Evolutionary conservation across 2,113 vertebrate genomes (phyloP), one percentile per base, ranked within the genome.

Genomic region (Psophia crepitans): DNA sequence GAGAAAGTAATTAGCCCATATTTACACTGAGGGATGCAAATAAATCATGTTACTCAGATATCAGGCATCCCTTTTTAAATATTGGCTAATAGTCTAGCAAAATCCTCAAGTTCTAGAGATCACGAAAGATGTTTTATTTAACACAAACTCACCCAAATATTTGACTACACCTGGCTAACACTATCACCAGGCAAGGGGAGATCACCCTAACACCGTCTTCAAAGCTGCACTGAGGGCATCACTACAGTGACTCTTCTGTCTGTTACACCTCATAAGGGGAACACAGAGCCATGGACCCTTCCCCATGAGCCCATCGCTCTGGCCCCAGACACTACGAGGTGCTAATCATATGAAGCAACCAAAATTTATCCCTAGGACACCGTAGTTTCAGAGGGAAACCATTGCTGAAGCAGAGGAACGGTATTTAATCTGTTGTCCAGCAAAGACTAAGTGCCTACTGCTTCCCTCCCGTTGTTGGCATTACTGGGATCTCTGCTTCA

Each of bases 1-100:
- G 46, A 66, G 51, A 88, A 95, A 80, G 63, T 76, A 94, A 96
- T 95, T 93, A 86, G n/a, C 70, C 24, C 3, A 21, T 69, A 91
- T 80, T 95, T 95, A 90, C 13, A 44, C 57, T 24, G n/a, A 69
- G 9, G n/a, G 22, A 82, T 86, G 71, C 82, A 85, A 88, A 91
- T 70, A 83, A 88, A 92, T 92, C 41, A 57, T 30, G 33, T 49
- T 87, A 64, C 58, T 95, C 54, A 80, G 80, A 53, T 41, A 88
- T 41, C 53, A 86, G 75, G 11, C 46, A 61, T 66, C 21, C 24
- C 26, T 80, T 82, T 83, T 69, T 1, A 87, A 86, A 70, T 49
- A 58, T 17, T 90, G 58, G 19, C 20, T 83, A 80, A 33, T 46
- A 77, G 35, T 91, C 46, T 41, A 79, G 58, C 23, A 87, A 84